Percentiles rank a stretch among this genome's conserved stretches.
Evolutionary conservation across 1,140 invertebrate genomes (phyloP).

Genomic region (Gerris buenoi): DNA sequence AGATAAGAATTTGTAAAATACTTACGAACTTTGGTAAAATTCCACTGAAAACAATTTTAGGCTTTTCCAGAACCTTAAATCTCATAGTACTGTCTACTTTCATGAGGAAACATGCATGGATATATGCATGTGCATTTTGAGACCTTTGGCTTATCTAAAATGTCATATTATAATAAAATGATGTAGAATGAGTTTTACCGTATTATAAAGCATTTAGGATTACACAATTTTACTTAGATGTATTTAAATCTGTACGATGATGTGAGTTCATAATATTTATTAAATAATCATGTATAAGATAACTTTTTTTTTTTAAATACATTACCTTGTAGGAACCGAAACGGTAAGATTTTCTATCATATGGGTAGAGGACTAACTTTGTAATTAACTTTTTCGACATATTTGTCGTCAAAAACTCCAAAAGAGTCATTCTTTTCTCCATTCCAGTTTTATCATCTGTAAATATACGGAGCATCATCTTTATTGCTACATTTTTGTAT

Average conservation of each 20-base stretch:
- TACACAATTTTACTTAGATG: no score
- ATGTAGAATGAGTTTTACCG: no score
- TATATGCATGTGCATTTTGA: slow-evolving; percentile 67
- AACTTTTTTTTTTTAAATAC: no score
- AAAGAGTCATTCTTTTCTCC: background rate
- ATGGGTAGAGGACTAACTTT: background rate
- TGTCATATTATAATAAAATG: no score
- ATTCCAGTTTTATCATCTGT: background rate
- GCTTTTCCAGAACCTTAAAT: slow-evolving; percentile 17
- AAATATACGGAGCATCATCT: background rate
- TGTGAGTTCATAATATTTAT: no score
- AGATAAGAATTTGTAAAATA: slow-evolving; percentile 10
- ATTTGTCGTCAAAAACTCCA: background rate
- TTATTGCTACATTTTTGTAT: no score
- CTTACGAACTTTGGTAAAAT: slow-evolving; percentile 50
- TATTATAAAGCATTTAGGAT: no score
- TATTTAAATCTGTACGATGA: no score
- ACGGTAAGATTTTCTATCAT: background rate
- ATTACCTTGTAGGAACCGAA: background rate
- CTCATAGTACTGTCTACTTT: slow-evolving; percentile 35
- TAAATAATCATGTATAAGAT: no score
- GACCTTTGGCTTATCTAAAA: no score
- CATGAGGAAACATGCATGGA: slow-evolving; percentile 50
- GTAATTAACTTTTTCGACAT: background rate
- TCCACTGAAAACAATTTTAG: slow-evolving; percentile 39